Base-by-base conservation (phyloP, 2,888 invertebrate species). In the Caenorhabditis sinica region DNA sequence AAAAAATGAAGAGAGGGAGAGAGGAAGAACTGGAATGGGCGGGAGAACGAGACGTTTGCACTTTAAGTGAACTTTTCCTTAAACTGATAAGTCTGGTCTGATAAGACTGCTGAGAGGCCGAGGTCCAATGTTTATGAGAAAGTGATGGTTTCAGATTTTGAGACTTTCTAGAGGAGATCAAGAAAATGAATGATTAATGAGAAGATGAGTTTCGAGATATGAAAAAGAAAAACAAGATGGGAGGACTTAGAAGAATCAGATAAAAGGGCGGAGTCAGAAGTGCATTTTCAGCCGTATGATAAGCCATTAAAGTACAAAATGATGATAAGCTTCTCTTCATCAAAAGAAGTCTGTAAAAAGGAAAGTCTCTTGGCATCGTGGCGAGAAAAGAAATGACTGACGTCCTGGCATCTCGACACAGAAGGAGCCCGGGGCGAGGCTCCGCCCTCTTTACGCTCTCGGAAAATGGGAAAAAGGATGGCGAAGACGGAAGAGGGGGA, bases 401-500 rank as follows among this genome's bases (percentile, higher is more conserved):
- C 76, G 68, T 76, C 56, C 68, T 68, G 68, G 76, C 76, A 58
- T 60, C 60, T 60, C 76, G 58, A 60, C 56, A 58, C 56, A 60
- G 25, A 30, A 65, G 28, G 28, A 51, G 49, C n/a, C 49, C 20
- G 40, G 40, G 40, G 40, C 49, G 49, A 49, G 17, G 33, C 77
- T 36, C 69, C 69, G 69, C 77, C 69, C 68, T 30, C 20, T 33
- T 58, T 56, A 69, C 56, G 69, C 69, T 69, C 69, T 69, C 69
- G 69, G 69, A 36, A 65, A 45, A 66, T 30, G 49, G 51, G 20
- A 63, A 66, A 63, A 65, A 66, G 49, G 66, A 68, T 51, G 66
- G 51, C 51, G 43, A 69, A 53, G 53, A 30, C 45, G 65, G 43
- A 65, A 51, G 65, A 58, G 56, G 20, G 69, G 69, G 77, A 33